phyloP scores from a whole-genome alignment of 1,140 invertebrate species.

The Reticulitermes speratus region DNA sequence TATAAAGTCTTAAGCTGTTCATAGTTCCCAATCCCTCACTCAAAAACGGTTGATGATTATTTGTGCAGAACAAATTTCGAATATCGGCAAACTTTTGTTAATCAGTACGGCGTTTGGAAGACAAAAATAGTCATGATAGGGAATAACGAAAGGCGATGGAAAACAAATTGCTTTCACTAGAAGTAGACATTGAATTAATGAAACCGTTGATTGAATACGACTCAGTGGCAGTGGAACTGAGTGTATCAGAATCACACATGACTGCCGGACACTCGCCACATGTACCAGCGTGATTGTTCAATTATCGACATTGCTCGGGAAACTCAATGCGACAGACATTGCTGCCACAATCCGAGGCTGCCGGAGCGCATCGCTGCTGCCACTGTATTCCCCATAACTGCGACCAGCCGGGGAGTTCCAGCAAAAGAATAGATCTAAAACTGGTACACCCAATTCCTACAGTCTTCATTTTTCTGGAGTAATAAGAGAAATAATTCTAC shows the following conservation, averaged over 20 bases:
- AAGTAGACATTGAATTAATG: neutral
- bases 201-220: neutral
- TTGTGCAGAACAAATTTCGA: no score
- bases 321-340: neutral
- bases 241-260: neutral
- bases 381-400: neutral
- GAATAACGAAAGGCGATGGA: no score
- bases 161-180: no score
- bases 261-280: neutral
- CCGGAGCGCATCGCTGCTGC: neutral
- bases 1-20: no score
- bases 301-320: neutral
- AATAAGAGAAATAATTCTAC: no score
- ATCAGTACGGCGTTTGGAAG: no score
- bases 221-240: neutral
- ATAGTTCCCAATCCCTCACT: no score
- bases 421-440: neutral
- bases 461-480: no score
- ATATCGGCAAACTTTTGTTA: no score
- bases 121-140: no score
- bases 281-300: neutral
- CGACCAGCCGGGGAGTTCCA: neutral
- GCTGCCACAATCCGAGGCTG: neutral
- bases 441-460: no score
- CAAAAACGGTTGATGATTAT: no score